Evolutionary conservation across 1,140 invertebrate species (phyloP).

Genomic region (Grapholita molesta): DNA sequence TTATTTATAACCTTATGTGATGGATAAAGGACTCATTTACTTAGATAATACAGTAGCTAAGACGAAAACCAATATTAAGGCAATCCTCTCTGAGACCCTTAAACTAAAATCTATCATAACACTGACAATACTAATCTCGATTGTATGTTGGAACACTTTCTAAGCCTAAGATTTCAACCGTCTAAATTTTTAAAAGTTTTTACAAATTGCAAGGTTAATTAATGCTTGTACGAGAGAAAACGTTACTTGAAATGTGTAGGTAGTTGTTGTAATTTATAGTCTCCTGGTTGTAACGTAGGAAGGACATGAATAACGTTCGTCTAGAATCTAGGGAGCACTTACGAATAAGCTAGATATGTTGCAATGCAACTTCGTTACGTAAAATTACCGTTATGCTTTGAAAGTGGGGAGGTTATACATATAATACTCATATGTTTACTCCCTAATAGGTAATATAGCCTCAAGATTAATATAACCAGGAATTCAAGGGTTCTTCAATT

Average conservation of each 20-base stretch:
- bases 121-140: no score
- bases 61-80: no score
- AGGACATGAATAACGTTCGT: neutral
- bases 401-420: neutral
- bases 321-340: neutral
- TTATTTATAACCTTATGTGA: no score
- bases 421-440: no score
- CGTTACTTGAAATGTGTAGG: neutral
- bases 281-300: neutral
- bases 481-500: no score
- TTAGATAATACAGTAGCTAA: no score
- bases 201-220: neutral
- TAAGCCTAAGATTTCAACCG: neutral
- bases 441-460: no score
- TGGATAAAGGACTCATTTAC: no score
- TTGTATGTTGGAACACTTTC: no score
- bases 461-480: no score
- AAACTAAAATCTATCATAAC: no score
- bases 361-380: neutral
- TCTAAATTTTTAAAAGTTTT: neutral
- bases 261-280: neutral
- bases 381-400: neutral
- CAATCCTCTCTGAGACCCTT: no score
- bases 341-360: neutral
- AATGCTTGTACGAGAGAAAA: neutral